Base-by-base conservation (phyloP, 2,797 vertebrate species). In the Neosilurus mollespiculum region DNA sequence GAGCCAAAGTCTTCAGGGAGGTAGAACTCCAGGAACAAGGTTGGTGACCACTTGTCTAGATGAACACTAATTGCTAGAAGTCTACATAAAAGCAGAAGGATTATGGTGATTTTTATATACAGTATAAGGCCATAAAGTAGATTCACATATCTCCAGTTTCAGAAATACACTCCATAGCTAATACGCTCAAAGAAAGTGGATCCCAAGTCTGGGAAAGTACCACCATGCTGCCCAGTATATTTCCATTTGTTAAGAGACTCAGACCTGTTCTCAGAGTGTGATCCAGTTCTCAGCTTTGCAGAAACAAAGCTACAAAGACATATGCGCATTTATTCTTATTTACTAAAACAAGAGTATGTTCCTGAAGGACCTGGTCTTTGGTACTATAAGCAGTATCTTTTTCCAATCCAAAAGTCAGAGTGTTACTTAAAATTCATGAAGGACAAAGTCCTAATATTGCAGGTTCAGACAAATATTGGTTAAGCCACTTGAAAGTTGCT, bases 401-500 rank as follows among this genome's bases (percentile, higher is more conserved):
- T 75, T 80, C 22, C 1, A 16, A 49, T 76, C 15, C 75, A 53
- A 64, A 92, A 87, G 87, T 81, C 86, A 83, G 70, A 4, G 4
- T 87, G 90, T 89, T 89, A 89, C 88, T 93, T 82, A 86, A 80
- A 89, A 92, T 93, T 92, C 89, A 84, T 85, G 82, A 70, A 86
- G 83, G 90, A 90, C 84, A 30, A 87, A 86, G 87, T 22, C 64
- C 30, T 86, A 88, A 82, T 71, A 84, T 71, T 87, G 86, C 88
- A 83, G 70, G 87, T 88, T 88, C 86, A 88, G 91, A 88, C 91
- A 90, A 94, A 93, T 94, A 95, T 95, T 94, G 93, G 93, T 93
- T 94, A 93, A 93, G 91, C 90, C 91, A 90, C 91, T 94, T 92
- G 88, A 93, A 93, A 92, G 92, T 93, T 93, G 90, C 92, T 94